A percentile compares a stretch with the other conserved stretches of the same genome.
phyloP scores from a whole-genome alignment of 2,797 vertebrate genomes.

The Sebastes nivosus region DNA sequence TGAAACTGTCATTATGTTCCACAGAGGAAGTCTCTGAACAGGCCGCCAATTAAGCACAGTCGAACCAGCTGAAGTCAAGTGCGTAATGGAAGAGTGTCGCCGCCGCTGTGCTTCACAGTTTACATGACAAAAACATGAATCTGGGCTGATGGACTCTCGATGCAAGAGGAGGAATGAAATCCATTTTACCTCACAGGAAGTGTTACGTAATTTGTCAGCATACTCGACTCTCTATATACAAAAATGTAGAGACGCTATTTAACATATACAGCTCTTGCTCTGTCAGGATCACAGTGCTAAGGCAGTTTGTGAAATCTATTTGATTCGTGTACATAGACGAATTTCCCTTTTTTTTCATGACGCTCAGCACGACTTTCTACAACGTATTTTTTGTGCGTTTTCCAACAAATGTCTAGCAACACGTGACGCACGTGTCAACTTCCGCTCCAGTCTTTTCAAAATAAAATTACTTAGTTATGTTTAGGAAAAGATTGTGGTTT shows the following conservation, averaged over 20 bases:
- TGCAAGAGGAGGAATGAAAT: not conserved
- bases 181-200: not conserved
- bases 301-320: not conserved
- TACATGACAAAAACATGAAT: slow-evolving; percentile 21
- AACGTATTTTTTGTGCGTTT: no score
- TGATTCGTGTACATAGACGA: no score
- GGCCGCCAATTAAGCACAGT: slow-evolving; percentile 41
- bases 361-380: no score
- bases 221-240: not conserved
- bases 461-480: no score
- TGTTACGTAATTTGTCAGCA: slow-evolving; percentile 7
- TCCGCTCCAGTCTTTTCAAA: no score
- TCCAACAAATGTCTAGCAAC: no score
- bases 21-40: slow-evolving; percentile 41
- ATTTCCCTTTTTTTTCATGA: no score
- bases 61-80: slow-evolving; percentile 44
- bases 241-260: slow-evolving; percentile 7
- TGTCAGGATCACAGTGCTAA: not conserved
- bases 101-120: not conserved
- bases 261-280: not conserved
- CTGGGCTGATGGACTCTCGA: not conserved
- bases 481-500: no score
- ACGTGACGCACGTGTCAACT: no score
- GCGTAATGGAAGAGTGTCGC: not conserved
- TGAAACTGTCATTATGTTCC: slow-evolving; percentile 49